Conservation (phyloP, 2,888 invertebrate species). For the Yponomeuta evonymella region DNA sequence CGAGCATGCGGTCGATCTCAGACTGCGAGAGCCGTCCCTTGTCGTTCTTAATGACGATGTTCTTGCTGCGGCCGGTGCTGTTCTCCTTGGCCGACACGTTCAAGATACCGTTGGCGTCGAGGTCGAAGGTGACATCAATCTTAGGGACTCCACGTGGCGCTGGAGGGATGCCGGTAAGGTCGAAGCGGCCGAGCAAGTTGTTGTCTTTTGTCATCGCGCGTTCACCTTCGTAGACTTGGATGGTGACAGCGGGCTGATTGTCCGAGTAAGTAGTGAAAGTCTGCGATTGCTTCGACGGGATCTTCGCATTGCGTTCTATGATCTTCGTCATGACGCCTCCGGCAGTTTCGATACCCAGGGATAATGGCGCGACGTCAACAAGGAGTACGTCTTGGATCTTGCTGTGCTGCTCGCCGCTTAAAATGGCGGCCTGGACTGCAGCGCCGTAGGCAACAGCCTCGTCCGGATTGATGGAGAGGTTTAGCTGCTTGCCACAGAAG, state of each 20-base stretch:
- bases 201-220: slow-evolving; percentile 89
- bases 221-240: slow-evolving; percentile 86
- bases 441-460: slow-evolving; percentile 89
- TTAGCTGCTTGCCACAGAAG: slow-evolving; percentile 83
- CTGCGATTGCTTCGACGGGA: slow-evolving; percentile 83
- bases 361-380: slow-evolving; percentile 78
- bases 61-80: slow-evolving; percentile 80
- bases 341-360: slow-evolving; percentile 86
- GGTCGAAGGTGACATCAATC: slow-evolving; percentile 83
- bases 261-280: slow-evolving; percentile 88
- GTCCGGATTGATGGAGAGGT: slow-evolving; percentile 86
- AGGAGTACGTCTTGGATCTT: slow-evolving; percentile 81
- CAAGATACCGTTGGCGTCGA: slow-evolving; percentile 87
- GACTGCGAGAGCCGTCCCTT: slow-evolving; percentile 86
- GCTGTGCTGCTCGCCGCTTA: slow-evolving; percentile 83
- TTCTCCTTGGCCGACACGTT: slow-evolving; percentile 89
- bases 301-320: slow-evolving; percentile 81
- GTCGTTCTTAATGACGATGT: slow-evolving; percentile 89
- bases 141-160: slow-evolving; percentile 82
- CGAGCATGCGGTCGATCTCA: slow-evolving; percentile 87
- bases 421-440: slow-evolving; percentile 83
- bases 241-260: slow-evolving; percentile 85
- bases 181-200: slow-evolving; percentile 79
- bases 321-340: slow-evolving; percentile 87
- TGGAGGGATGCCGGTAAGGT: slow-evolving; percentile 81